These are phyloP conservation scores for Potorous gilbertii DNA, from an alignment of 2,797 vertebrate genomes.

Conservation along the genomic window DNA sequence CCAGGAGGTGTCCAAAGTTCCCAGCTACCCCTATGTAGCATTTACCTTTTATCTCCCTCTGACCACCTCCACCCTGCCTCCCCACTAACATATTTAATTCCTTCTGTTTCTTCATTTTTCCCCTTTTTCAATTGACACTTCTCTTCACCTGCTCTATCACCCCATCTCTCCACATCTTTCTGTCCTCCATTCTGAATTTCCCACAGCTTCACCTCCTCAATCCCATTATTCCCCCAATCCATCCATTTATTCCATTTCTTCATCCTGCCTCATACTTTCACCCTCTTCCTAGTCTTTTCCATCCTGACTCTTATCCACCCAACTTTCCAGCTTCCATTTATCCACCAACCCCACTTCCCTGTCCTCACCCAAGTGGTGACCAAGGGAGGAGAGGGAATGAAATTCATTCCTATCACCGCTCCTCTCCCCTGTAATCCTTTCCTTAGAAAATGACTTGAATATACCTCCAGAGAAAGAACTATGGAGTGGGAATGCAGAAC, in stretches of 20 bases:
- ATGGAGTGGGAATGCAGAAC: no score
- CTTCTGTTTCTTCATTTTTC: background rate
- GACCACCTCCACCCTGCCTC: background rate
- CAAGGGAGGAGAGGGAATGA: background rate
- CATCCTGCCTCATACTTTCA: background rate
- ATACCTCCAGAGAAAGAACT: no score
- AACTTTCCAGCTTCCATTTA: background rate
- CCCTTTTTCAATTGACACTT: background rate
- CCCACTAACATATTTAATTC: background rate
- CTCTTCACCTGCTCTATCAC: background rate
- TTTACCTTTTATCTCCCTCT: background rate
- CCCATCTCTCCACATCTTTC: background rate
- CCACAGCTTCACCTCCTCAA: background rate
- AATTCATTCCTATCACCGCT: background rate
- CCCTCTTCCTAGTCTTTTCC: background rate
- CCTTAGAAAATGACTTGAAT: background rate
- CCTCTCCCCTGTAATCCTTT: background rate
- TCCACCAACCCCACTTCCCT: background rate
- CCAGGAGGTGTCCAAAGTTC: background rate
- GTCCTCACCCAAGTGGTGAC: background rate
- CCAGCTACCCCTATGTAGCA: background rate
- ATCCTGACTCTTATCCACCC: background rate
- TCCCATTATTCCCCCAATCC: background rate
- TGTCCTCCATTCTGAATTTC: background rate
- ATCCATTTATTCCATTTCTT: background rate